These are phyloP conservation scores for Psilanteris sp. DNA, from an alignment of 1,140 invertebrate genomes.

Conservation along the genomic window DNA sequence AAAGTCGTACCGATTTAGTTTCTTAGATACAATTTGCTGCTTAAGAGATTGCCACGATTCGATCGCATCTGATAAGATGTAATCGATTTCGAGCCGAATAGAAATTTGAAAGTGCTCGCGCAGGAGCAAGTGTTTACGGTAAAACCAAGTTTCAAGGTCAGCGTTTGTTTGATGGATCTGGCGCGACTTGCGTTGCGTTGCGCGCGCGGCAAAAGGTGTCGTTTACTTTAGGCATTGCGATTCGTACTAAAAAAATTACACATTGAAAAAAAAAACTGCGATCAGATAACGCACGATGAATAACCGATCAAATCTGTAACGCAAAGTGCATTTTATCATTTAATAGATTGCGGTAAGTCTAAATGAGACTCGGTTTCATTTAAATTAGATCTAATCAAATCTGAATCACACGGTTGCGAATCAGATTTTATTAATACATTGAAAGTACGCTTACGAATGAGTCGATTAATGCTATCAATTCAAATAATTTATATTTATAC, in stretches of 20 bases:
- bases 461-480: slow-evolving; percentile 31
- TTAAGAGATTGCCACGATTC: slow-evolving; percentile 4
- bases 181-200: not conserved
- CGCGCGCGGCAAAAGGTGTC: not conserved
- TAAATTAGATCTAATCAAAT: slow-evolving; percentile 49
- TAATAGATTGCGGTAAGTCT: slow-evolving; percentile 10
- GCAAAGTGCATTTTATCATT: slow-evolving; percentile 33
- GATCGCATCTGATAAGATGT: slow-evolving; percentile 41
- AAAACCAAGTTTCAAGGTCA: slow-evolving; percentile 36
- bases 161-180: slow-evolving; percentile 19
- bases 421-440: slow-evolving; percentile 39
- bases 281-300: slow-evolving; percentile 41
- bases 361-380: slow-evolving; percentile 47
- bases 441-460: slow-evolving; percentile 11
- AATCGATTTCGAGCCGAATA: slow-evolving; percentile 15
- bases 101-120: slow-evolving; percentile 30
- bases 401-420: slow-evolving; percentile 14
- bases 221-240: not conserved
- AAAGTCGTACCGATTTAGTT: no score
- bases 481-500: no score
- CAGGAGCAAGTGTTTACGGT: slow-evolving; percentile 11
- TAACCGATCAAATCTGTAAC: slow-evolving; percentile 40
- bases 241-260: slow-evolving; percentile 1
- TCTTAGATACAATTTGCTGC: slow-evolving; percentile 13
- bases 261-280: not conserved